Base-by-base conservation (phyloP, 2,113 vertebrate genomes). In the Prunella fulvescens region DNA sequence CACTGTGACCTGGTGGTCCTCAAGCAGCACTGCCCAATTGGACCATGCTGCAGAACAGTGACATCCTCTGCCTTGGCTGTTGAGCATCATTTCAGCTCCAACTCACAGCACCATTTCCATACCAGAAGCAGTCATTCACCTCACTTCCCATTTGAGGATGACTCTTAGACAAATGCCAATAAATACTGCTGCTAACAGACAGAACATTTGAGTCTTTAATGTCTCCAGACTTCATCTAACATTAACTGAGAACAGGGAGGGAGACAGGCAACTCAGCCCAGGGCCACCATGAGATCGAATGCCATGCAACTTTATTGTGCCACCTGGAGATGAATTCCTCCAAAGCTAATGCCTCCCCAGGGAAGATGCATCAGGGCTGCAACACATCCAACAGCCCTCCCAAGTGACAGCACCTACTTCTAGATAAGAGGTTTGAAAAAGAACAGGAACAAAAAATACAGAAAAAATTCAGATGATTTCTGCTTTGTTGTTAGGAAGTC, bases 191-290 rank as follows among this genome's bases (percentile, higher is more conserved):
- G 42, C 35, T 40, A 81, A 50, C 13, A 72, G 22, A 54, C n/a
- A 82, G 22, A 72, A 70, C 25, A 19, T 11, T 61, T 5, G n/a
- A 33, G 18, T 51, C 11, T 25, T 48, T 42, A 9, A 51, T 5
- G 31, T 19, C 14, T 73, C 39, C 42, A 45, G 29, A 77, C 14
- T 24, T 24, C 18, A 83, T 28, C 37, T 58, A 7, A 48, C n/a
- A 11, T 58, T 67, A 81, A 66, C 6, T 12, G 18, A 67, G 47
- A 35, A 10, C 0, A 0, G 6, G 13, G 16, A 24, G 17, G 3
- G 14, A 66, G 20, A 39, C 19, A 35, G 18, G 24, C 48, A 58
- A 37, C 84, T 28, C 48, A 64, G 37, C 25, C 19, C 76, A 88
- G 54, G 40, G 48, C 10, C 60, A 62, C 14, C 42, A 35, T 2